Percentiles rank a stretch among this genome's conserved stretches.
Evolutionary conservation across 1,140 invertebrate genomes (phyloP).

Genomic region (Watersipora subatra): DNA sequence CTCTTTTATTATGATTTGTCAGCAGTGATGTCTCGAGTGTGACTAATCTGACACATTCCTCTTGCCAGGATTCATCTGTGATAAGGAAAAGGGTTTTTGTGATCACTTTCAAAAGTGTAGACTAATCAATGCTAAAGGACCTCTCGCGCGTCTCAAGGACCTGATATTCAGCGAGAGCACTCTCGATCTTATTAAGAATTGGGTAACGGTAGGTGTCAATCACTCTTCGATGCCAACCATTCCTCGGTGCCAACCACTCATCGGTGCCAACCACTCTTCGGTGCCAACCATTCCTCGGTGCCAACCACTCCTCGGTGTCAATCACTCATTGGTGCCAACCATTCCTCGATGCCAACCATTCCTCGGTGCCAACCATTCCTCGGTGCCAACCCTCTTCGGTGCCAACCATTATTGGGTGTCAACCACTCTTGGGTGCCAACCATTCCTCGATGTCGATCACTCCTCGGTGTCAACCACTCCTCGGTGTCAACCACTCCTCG

Average conservation of each 20-base stretch:
- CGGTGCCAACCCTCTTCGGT: neutral
- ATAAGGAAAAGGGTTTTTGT: conserved; percentile 88
- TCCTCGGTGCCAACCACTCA: neutral
- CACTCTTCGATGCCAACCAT: conserved; percentile 19
- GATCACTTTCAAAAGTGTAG: conserved; percentile 95
- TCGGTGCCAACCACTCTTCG: neutral
- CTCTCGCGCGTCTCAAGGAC: conserved; percentile 88
- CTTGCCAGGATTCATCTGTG: conserved; percentile 79
- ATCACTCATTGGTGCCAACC: neutral
- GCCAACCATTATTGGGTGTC: neutral
- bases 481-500: neutral
- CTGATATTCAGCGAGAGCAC: conserved; percentile 83
- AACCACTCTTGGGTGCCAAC: neutral
- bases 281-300: neutral
- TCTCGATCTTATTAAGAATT: conserved; percentile 43
- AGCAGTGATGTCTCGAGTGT: too few species aligned
- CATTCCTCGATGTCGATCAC: neutral
- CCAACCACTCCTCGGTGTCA: neutral
- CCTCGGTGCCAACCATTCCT: neutral
- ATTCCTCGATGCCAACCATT: neutral
- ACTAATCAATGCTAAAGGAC: conserved; percentile 93
- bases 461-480: neutral
- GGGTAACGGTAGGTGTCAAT: conserved; percentile 39
- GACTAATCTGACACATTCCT: too few species aligned
- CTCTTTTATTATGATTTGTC: too few species aligned